Evolutionary conservation across 2,113 vertebrate species (phyloP), one percentile per base, ranked within the genome.

Genomic region (Pedionomus torquatus): DNA sequence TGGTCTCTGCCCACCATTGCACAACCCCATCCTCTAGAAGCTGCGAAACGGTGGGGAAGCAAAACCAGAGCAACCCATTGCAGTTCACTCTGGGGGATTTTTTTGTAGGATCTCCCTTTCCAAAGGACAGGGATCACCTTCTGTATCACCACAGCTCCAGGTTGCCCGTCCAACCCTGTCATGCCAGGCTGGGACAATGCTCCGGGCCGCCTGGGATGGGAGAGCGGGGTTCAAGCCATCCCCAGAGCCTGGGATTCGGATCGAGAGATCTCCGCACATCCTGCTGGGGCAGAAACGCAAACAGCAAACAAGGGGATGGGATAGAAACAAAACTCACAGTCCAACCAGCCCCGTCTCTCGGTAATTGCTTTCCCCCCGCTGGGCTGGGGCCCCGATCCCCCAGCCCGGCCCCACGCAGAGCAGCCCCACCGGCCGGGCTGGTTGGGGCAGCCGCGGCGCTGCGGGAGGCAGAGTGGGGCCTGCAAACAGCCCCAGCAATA

Each of bases 151-250:
- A 1, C n/a, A 46, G 15, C 41, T 66, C 71, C 71, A 55, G 61
- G 33, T n/a, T 82, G 11, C 46, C 37, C 1, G 2, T 10, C 43
- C 3, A 1, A 5, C 39, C 5, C 0, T 7, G 5, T 26, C 2
- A 5, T n/a, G 26, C 54, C 49, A 51, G 35, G 11, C 44, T n/a
- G 77, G 14, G 41, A 83, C 1, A 4, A 48, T n/a, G 31, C 28
- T 46, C 46, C 1, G 1, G 18, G 13, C 15, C 33, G 46, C 16
- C 21, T 1, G 10, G 41, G 39, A 78, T 51, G 15, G 28, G 5
- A 78, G 4, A 64, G 33, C n/a, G 48, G 39, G 9, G 9, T 23
- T 64, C 4, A 3, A 81, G 26, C 39, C 10, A 6, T 46, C 57
- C 48, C 31, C 33, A 76, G 57, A 60, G 13, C 33, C 14, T 14